A percentile compares a stretch with the other conserved stretches of the same genome.
phyloP scores from a whole-genome alignment of 92 coral and sea anemone species.

The Siderastrea siderea region DNA sequence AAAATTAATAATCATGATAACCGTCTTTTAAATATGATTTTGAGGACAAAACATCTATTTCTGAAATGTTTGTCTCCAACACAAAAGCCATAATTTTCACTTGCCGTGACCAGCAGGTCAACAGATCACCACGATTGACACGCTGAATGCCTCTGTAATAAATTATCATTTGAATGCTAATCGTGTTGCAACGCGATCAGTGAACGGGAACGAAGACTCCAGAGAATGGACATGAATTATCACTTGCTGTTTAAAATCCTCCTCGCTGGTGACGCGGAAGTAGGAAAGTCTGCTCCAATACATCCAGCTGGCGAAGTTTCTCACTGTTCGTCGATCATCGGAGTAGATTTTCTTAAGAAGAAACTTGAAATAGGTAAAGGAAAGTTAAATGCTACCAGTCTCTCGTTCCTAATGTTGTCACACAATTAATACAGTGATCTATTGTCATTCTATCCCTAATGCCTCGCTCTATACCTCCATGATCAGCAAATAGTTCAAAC shows the following conservation, averaged over 20 bases:
- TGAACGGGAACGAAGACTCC: slow-evolving; percentile 12
- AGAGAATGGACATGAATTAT: slow-evolving; percentile 76
- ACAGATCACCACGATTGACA: not conserved
- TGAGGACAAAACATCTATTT: not conserved
- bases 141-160: not conserved
- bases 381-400: not conserved
- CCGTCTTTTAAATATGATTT: no score
- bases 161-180: not conserved
- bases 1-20: not conserved
- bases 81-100: not conserved
- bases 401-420: not conserved
- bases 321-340: slow-evolving; percentile 62
- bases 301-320: slow-evolving; percentile 71
- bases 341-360: slow-evolving; percentile 82
- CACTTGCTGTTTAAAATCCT: slow-evolving; percentile 83
- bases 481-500: not conserved
- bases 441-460: not conserved
- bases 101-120: not conserved
- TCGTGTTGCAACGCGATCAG: not conserved
- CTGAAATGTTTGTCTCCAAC: not conserved
- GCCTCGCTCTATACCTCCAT: not conserved
- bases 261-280: slow-evolving; percentile 79
- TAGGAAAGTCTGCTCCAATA: slow-evolving; percentile 67
- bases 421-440: not conserved
- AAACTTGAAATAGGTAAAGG: slow-evolving; percentile 75